These are phyloP conservation scores for Tragulus kanchil DNA, from an alignment of 2,113 vertebrate genomes.

Conservation along the genomic window DNA sequence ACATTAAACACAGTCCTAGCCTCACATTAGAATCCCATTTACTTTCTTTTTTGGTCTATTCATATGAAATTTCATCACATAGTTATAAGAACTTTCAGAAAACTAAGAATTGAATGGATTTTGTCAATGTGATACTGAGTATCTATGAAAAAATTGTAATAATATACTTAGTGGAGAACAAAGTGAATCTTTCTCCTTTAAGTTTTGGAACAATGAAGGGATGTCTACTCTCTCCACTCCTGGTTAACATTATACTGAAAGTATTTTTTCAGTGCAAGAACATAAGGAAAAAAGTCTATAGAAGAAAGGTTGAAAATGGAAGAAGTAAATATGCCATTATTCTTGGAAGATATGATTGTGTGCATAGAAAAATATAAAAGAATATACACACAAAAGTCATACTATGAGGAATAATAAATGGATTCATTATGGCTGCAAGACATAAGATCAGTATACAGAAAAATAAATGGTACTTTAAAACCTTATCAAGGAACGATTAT, in stretches of 20 bases:
- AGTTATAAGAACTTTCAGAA: neutral
- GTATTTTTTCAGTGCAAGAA: neutral
- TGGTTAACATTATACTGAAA: neutral
- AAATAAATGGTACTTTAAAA: neutral
- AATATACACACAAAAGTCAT: neutral
- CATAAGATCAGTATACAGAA: neutral
- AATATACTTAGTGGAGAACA: neutral
- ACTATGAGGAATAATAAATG: neutral
- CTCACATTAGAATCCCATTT: neutral
- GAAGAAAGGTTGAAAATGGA: neutral
- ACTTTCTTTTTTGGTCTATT: neutral
- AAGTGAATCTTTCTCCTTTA: neutral
- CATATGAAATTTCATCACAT: neutral
- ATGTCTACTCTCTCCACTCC: neutral
- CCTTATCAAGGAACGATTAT: neutral
- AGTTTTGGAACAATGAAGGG: neutral
- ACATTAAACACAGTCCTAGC: neutral
- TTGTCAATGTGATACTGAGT: neutral
- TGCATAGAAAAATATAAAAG: neutral
- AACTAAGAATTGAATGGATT: neutral
- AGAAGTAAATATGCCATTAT: neutral
- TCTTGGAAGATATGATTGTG: neutral
- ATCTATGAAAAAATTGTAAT: neutral
- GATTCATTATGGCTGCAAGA: neutral
- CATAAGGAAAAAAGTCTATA: neutral